These are phyloP conservation scores for Drosophila santomea DNA, from an alignment of 1,140 invertebrate species.

Conservation along the genomic window DNA sequence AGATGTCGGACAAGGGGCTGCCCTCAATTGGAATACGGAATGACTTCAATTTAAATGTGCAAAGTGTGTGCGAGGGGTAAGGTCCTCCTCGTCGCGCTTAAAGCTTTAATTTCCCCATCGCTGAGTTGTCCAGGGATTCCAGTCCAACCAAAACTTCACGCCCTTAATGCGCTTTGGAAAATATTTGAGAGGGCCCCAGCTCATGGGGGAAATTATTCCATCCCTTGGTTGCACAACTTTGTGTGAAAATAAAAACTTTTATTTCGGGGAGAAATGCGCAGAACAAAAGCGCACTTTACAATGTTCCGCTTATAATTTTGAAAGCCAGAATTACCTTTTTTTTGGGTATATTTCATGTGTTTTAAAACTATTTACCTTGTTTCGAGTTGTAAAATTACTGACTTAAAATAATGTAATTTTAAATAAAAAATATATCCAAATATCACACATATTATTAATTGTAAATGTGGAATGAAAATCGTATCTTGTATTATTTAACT, in stretches of 20 bases:
- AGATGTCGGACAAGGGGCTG: slow-evolving; percentile 41
- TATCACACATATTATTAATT: too few species aligned
- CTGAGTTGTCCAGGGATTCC: slow-evolving; percentile 10
- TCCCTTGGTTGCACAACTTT: slow-evolving; percentile 45
- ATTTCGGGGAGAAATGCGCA: neutral
- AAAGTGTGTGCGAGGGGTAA: neutral
- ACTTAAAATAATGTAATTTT: too few species aligned
- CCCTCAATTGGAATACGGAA: slow-evolving; percentile 50
- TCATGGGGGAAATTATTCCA: slow-evolving; percentile 33
- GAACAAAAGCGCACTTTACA: neutral
- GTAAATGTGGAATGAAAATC: too few species aligned
- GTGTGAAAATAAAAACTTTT: slow-evolving; percentile 37
- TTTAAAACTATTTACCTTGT: neutral
- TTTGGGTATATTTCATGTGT: too few species aligned
- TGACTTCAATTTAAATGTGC: slow-evolving; percentile 57
- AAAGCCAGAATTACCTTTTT: neutral
- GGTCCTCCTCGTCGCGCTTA: slow-evolving; percentile 2
- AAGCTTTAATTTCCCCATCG: slow-evolving; percentile 21
- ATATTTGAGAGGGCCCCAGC: slow-evolving; percentile 2
- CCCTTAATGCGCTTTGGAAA: slow-evolving; percentile 55
- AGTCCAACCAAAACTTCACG: slow-evolving; percentile 28
- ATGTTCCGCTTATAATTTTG: neutral
- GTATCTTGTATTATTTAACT: too few species aligned
- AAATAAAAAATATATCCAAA: too few species aligned
- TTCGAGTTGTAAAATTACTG: too few species aligned